Evolutionary conservation across 1,140 invertebrate genomes (phyloP), one percentile per base, ranked within the genome.

Genomic region (Ctenoplectra terminalis): DNA sequence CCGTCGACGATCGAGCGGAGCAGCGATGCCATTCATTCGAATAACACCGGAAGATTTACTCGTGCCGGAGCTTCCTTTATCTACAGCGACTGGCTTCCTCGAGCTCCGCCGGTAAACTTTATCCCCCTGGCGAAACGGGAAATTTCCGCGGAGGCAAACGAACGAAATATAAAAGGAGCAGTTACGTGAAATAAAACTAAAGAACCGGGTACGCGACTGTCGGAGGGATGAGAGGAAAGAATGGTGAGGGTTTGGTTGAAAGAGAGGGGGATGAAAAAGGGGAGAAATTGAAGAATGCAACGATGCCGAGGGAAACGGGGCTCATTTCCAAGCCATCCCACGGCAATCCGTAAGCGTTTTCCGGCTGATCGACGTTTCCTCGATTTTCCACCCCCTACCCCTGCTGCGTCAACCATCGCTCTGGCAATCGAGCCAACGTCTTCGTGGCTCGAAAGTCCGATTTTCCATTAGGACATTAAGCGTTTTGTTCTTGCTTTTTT

Each of bases 321-420:
- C 67, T 79, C 77, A 72, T 79, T 79, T 72, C 46, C 77, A 72
- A 72, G 34, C 66, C 43, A 72, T 71, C 56, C 43, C 66, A 67
- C 66, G 40, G 76, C 67, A 71, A 69, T 78, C 66, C 77, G 66
- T 56, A 72, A 63, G 43, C 77, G 46, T 72, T 79, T 72, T 61
- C 54, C 76, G 56, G 46, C 11, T 79, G 77, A 72, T 63, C 34
- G 56, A 79, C 67, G 67, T 79, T 52, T 79, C 76, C 34, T 63
- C 76, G 76, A 63, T 79, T 72, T 61, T 72, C 56, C 34, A 58
- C n/a, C 61, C 34, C 31, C 43, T 20, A 20, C 73, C 17, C 40
- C 1, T 23, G 7, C 2, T 9, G 37, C 26, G 8, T 48, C 64
- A 4, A 20, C 15, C 54, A 20, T 6, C 26, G 26, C 26, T 56